A percentile compares a stretch with the other conserved stretches of the same genome.
phyloP scores from a whole-genome alignment of 2,797 vertebrate species.

The Sardinella longiceps region DNA sequence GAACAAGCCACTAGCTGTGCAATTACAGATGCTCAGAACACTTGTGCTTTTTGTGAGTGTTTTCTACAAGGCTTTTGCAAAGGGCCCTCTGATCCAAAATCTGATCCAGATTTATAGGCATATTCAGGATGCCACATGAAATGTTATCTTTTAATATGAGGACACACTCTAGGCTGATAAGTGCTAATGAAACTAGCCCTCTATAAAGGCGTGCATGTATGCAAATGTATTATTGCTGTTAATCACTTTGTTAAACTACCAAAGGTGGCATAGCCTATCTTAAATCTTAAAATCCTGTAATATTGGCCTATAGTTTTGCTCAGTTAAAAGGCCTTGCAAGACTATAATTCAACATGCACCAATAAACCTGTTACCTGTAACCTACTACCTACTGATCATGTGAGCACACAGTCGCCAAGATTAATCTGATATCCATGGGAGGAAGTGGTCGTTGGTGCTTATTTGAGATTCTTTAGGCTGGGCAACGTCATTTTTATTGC shows the following conservation, averaged over 20 bases:
- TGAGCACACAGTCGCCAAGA: background rate
- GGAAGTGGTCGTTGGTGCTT: background rate
- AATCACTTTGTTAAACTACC: no score
- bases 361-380: background rate
- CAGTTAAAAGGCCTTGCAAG: background rate
- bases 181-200: background rate
- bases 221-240: no score
- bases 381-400: no score
- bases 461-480: background rate
- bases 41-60: background rate
- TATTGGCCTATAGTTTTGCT: background rate
- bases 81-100: background rate
- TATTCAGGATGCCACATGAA: background rate
- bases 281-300: no score
- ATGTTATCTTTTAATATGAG: background rate
- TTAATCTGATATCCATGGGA: background rate
- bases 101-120: background rate
- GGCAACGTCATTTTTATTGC: background rate
- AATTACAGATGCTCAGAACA: conserved; percentile 1
- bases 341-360: background rate
- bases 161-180: background rate
- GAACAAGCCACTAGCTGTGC: background rate
- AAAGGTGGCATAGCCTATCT: no score
- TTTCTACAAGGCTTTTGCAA: background rate
- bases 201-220: no score